These are phyloP conservation scores for Parus major DNA, from an alignment of 2,113 vertebrate genomes.

Conservation along the genomic window DNA sequence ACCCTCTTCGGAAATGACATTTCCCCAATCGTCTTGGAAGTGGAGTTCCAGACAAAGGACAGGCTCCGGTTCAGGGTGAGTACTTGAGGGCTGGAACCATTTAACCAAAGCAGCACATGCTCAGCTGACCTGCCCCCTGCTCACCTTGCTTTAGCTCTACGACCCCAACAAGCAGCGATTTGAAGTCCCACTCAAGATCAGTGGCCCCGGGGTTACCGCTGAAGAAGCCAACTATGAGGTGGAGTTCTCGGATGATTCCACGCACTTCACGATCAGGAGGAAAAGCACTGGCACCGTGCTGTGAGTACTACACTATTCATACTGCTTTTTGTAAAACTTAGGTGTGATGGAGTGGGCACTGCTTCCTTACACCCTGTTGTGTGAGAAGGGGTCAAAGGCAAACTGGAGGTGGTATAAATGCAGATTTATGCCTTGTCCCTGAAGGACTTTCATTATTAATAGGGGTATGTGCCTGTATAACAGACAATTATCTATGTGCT, in stretches of 20 bases:
- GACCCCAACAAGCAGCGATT: slow-evolving; percentile 38
- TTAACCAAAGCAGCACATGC: background rate
- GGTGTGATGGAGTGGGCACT: background rate
- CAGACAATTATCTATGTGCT: background rate
- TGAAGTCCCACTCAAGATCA: slow-evolving; percentile 42
- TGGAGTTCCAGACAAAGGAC: slow-evolving; percentile 49
- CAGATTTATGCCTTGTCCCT: background rate
- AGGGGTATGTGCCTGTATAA: background rate
- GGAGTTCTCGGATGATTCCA: background rate
- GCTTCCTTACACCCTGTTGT: background rate
- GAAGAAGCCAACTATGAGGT: background rate
- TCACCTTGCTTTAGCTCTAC: slow-evolving; percentile 9
- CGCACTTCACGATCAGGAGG: slow-evolving; percentile 3
- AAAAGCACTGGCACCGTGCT: slow-evolving; percentile 39
- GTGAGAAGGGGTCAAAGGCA: background rate
- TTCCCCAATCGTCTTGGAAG: background rate
- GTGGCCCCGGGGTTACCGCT: background rate
- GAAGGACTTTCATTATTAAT: background rate
- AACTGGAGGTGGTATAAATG: background rate
- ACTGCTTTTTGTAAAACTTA: background rate
- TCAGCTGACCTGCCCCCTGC: background rate
- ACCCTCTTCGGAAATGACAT: slow-evolving; percentile 28
- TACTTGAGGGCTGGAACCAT: background rate
- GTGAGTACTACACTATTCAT: slow-evolving; percentile 12
- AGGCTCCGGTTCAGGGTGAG: slow-evolving; percentile 51